A percentile compares a stretch with the other conserved stretches of the same genome.
Conservation (phyloP, 2,888 invertebrate genomes). For the Tenthredo livida region DNA sequence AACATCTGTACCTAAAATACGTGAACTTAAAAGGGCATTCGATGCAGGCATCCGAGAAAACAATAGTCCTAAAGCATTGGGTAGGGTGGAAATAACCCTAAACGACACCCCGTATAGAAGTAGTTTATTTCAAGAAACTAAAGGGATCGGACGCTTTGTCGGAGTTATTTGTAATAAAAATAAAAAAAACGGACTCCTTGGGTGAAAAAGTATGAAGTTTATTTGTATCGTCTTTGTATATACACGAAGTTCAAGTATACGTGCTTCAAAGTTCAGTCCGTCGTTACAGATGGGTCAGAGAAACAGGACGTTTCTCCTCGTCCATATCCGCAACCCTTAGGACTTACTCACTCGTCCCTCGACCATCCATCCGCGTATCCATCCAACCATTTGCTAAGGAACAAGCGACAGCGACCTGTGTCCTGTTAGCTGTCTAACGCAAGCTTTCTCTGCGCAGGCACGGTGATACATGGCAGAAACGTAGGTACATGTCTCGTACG, state of each 20-base stretch:
- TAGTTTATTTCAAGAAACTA: constrained; percentile 17
- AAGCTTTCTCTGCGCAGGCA: constrained; percentile 40
- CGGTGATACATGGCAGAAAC: constrained; percentile 39
- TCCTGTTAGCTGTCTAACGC: constrained; percentile 46
- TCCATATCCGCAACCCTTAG: constrained; percentile 30
- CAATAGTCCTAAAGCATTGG: constrained; percentile 3
- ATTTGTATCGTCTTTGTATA: constrained; percentile 48
- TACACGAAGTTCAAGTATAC: constrained; percentile 34
- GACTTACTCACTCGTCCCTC: constrained; percentile 32
- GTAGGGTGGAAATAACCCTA: constrained; percentile 23
- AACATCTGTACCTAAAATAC: not conserved
- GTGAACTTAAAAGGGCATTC: not conserved
- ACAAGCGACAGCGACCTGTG: constrained; percentile 41
- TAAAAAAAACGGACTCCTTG: not conserved
- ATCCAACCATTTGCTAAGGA: constrained; percentile 38
- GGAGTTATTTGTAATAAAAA: constrained; percentile 17
- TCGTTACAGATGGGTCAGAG: constrained; percentile 1
- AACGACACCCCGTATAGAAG: constrained; percentile 34
- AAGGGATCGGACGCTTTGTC: not conserved
- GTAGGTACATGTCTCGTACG: constrained; percentile 21
- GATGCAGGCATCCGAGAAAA: constrained; percentile 24
- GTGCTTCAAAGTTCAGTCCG: constrained; percentile 50
- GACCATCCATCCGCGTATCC: constrained; percentile 30
- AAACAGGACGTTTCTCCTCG: constrained; percentile 46
- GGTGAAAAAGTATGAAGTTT: constrained; percentile 32